Conservation (phyloP, 1,140 invertebrate genomes). For the Anadara kagoshimensis region DNA sequence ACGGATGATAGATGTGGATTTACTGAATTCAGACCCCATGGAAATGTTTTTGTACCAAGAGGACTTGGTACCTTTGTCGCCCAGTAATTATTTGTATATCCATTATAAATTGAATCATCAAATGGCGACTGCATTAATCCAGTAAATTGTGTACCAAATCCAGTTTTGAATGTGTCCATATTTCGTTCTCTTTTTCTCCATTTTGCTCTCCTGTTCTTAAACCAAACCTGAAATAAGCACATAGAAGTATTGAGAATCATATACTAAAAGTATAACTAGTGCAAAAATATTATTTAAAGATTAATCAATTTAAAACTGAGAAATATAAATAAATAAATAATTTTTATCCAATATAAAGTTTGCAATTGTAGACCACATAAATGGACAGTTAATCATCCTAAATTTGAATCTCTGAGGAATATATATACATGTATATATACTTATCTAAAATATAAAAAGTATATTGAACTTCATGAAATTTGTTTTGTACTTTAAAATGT, state of each 20-base stretch:
- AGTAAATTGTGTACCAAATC: slow-evolving; percentile 93
- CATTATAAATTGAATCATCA: slow-evolving; percentile 91
- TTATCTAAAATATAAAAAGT: too few species aligned
- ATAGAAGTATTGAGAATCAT: slow-evolving; percentile 27
- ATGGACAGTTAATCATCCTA: too few species aligned
- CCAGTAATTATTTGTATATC: slow-evolving; percentile 94
- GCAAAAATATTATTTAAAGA: too few species aligned
- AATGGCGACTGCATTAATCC: slow-evolving; percentile 93
- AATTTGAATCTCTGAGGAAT: too few species aligned
- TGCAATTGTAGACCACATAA: too few species aligned
- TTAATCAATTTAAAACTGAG: too few species aligned
- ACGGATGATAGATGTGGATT: slow-evolving; percentile 85
- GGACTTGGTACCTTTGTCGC: slow-evolving; percentile 90
- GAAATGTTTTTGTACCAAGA: slow-evolving; percentile 85
- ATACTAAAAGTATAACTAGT: not conserved
- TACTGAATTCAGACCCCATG: slow-evolving; percentile 86
- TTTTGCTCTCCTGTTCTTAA: slow-evolving; percentile 92
- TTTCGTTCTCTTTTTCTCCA: slow-evolving; percentile 99
- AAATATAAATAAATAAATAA: too few species aligned
- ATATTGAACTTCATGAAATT: too few species aligned
- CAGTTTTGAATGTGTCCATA: slow-evolving; percentile 93
- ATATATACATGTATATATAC: too few species aligned
- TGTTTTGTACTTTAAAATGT: too few species aligned
- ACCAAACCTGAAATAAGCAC: slow-evolving; percentile 84
- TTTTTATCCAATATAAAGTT: too few species aligned